phyloP scores from a whole-genome alignment of 2,797 vertebrate species.

The Fundulus diaphanus region DNA sequence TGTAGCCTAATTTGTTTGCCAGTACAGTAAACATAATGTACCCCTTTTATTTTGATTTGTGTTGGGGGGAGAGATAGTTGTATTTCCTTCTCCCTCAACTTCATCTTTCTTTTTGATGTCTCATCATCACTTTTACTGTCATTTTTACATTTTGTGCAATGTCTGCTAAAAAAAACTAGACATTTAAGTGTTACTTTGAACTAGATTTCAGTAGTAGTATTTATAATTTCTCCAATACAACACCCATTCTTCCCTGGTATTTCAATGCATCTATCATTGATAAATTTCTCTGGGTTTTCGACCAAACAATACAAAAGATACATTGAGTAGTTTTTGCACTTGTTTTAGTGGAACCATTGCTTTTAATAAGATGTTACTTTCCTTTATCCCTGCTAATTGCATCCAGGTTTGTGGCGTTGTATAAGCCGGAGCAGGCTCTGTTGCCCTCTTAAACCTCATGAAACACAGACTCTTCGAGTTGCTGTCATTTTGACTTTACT shows the following conservation, averaged over 20 bases:
- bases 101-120: neutral
- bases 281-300: slow-evolving; percentile 37
- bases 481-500: slow-evolving; percentile 19
- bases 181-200: slow-evolving; percentile 2
- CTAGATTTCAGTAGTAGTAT: slow-evolving; percentile 34
- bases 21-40: neutral
- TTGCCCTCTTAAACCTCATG: slow-evolving; percentile 9
- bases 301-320: slow-evolving; percentile 39
- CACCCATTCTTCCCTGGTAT: slow-evolving; percentile 14
- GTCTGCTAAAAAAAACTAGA: slow-evolving; percentile 17
- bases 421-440: slow-evolving; percentile 8
- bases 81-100: slow-evolving; percentile 1
- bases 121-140: slow-evolving; percentile 3
- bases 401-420: slow-evolving; percentile 26
- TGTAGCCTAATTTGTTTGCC: neutral
- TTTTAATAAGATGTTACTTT: slow-evolving; percentile 42
- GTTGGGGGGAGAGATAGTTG: neutral
- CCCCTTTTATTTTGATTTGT: slow-evolving; percentile 8
- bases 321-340: slow-evolving; percentile 38
- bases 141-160: slow-evolving; percentile 23
- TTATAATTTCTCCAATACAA: slow-evolving; percentile 35
- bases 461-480: slow-evolving; percentile 21
- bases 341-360: slow-evolving; percentile 34
- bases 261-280: slow-evolving; percentile 47
- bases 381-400: slow-evolving; percentile 37